phyloP scores from a whole-genome alignment of 2,113 vertebrate genomes.

The Xyrauchen texanus region DNA sequence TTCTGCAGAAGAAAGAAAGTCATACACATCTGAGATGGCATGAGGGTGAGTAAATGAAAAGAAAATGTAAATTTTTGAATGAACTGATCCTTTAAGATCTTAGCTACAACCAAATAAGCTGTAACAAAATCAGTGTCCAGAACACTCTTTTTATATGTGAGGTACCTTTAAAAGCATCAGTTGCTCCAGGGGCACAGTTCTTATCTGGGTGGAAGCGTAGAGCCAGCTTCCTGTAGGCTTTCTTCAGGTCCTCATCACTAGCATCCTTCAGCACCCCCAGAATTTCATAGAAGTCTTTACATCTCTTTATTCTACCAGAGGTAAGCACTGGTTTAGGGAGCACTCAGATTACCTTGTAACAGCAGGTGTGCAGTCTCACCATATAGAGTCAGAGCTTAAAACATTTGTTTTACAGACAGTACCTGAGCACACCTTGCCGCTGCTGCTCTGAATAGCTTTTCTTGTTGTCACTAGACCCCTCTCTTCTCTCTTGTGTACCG shows the following conservation, averaged over 20 bases:
- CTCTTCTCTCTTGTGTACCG: constrained; percentile 34
- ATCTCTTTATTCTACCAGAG: constrained; percentile 85
- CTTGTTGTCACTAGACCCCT: constrained; percentile 63
- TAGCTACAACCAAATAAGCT: neutral
- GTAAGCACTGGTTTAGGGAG: constrained; percentile 37
- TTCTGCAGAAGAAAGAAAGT: no score
- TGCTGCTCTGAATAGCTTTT: constrained; percentile 88
- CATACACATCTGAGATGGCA: no score
- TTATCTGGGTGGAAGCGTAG: constrained; percentile 95
- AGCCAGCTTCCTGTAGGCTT: constrained; percentile 88
- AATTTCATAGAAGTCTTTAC: constrained; percentile 93
- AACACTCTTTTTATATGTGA: neutral
- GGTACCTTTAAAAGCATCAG: constrained; percentile 94
- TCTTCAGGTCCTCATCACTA: constrained; percentile 90
- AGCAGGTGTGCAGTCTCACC: neutral
- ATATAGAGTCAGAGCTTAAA: no score
- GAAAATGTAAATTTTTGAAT: no score
- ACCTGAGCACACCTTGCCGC: constrained; percentile 88
- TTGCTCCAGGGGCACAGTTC: constrained; percentile 92
- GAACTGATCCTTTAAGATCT: neutral
- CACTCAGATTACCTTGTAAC: neutral
- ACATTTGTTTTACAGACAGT: constrained; percentile 14
- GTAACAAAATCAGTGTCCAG: neutral
- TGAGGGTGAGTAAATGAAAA: no score
- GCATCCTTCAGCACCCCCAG: constrained; percentile 84